Conservation (phyloP, 2,797 vertebrate species). For the Lerista edwardsae region DNA sequence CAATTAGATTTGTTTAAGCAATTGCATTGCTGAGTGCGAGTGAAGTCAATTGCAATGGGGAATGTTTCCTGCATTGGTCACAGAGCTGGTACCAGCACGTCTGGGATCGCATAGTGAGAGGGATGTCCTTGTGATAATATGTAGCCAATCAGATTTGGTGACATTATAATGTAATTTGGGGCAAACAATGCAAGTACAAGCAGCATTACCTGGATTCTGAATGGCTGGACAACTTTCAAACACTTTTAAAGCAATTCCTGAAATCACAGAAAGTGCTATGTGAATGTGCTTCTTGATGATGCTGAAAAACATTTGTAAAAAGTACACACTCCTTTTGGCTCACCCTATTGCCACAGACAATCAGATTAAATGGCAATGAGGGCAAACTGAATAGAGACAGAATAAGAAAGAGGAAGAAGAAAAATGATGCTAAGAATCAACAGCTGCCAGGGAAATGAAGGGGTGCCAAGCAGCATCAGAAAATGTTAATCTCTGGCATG, state of each 20-base stretch:
- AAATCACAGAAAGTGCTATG: neutral
- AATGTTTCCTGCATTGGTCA: neutral
- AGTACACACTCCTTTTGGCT: neutral
- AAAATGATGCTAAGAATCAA: neutral
- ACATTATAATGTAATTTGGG: neutral
- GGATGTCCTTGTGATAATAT: neutral
- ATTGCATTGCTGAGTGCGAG: neutral
- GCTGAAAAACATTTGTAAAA: neutral
- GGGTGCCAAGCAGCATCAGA: neutral
- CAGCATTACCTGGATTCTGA: neutral
- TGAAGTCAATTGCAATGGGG: neutral
- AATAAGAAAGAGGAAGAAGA: neutral
- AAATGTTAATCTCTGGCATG: neutral
- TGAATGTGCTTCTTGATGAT: neutral
- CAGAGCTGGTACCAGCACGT: neutral
- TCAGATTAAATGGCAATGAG: neutral
- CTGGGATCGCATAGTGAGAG: neutral
- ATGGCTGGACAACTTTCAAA: neutral
- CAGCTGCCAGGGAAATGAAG: neutral
- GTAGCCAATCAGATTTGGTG: neutral
- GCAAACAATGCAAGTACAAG: neutral
- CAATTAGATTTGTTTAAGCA: neutral
- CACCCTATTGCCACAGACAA: neutral
- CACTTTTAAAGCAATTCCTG: neutral
- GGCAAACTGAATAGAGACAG: neutral